Conservation (phyloP, 2,888 invertebrate genomes). For the Gari tellinella region DNA sequence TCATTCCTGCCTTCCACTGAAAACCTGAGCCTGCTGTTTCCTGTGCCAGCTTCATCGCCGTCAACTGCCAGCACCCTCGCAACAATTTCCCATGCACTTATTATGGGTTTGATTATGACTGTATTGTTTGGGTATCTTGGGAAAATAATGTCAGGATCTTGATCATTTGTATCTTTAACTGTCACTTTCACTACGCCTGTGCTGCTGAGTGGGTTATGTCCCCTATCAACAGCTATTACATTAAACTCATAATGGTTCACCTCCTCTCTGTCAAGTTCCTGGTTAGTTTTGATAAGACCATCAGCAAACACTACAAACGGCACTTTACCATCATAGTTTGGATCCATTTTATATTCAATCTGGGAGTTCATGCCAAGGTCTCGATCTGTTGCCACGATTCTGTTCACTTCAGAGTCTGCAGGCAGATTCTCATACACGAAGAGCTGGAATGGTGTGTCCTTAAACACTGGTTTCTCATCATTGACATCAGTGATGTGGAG, state of each 20-base stretch:
- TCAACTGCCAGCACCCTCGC: slow-evolving; percentile 73
- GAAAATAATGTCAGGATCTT: slow-evolving; percentile 73
- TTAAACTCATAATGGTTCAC: slow-evolving; percentile 58
- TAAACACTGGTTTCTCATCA: slow-evolving; percentile 50
- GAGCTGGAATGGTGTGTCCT: slow-evolving; percentile 38
- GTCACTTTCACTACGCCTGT: slow-evolving; percentile 53
- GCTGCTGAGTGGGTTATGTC: slow-evolving; percentile 46
- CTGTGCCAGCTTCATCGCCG: slow-evolving; percentile 67
- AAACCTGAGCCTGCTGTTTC: slow-evolving; percentile 73
- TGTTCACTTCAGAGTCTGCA: slow-evolving; percentile 37
- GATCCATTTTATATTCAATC: slow-evolving; percentile 42
- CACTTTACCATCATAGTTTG: slow-evolving; percentile 26
- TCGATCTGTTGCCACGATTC: slow-evolving; percentile 44
- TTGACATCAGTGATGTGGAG: slow-evolving; percentile 53
- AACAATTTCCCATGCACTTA: slow-evolving; percentile 67
- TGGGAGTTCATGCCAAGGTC: slow-evolving; percentile 49
- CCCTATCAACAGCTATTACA: slow-evolving; percentile 60
- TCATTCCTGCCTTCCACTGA: slow-evolving; percentile 79
- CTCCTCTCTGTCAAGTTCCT: slow-evolving; percentile 57
- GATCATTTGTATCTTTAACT: slow-evolving; percentile 80
- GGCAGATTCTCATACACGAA: slow-evolving; percentile 48
- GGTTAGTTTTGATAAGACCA: slow-evolving; percentile 59
- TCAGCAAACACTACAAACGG: slow-evolving; percentile 61
- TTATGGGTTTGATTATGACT: slow-evolving; percentile 60
- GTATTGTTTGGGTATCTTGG: slow-evolving; percentile 73